Evolutionary conservation across 2,888 invertebrate genomes (phyloP).

Genomic region (Eubasilissa splendida): DNA sequence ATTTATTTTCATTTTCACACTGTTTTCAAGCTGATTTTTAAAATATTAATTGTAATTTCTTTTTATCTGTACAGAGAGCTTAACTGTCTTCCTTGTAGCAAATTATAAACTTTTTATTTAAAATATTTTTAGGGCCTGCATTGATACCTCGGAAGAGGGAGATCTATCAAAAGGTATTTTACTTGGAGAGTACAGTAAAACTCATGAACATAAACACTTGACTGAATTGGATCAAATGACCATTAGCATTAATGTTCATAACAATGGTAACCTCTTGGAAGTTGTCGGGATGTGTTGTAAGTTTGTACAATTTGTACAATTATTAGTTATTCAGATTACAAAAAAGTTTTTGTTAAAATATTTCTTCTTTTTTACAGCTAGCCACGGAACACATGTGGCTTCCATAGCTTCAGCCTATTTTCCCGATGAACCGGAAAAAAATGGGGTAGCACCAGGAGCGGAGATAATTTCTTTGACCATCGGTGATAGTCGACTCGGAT

Average conservation of each 20-base stretch:
- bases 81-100: neutral
- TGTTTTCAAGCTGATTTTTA: no score
- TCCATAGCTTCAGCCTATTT: conserved; percentile 95
- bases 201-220: conserved; percentile 84
- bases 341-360: neutral
- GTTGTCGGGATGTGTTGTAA: conserved; percentile 95
- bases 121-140: conserved; percentile 76
- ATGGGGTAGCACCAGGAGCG: conserved; percentile 97
- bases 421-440: conserved; percentile 87
- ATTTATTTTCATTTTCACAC: conserved; percentile 57
- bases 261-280: conserved; percentile 91
- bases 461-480: conserved; percentile 94
- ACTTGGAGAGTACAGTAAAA: conserved; percentile 86
- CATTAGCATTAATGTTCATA: conserved; percentile 92
- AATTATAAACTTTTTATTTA: neutral
- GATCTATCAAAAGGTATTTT: conserved; percentile 83
- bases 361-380: conserved; percentile 74
- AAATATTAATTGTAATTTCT: no score
- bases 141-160: conserved; percentile 88
- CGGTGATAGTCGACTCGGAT: conserved; percentile 91
- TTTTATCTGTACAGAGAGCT: no score
- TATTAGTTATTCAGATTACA: neutral
- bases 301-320: conserved; percentile 63
- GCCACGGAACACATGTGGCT: conserved; percentile 98
- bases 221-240: conserved; percentile 87